Evolutionary conservation across 1,140 invertebrate species (phyloP).

Genomic region (Leptopilina clavipes): DNA sequence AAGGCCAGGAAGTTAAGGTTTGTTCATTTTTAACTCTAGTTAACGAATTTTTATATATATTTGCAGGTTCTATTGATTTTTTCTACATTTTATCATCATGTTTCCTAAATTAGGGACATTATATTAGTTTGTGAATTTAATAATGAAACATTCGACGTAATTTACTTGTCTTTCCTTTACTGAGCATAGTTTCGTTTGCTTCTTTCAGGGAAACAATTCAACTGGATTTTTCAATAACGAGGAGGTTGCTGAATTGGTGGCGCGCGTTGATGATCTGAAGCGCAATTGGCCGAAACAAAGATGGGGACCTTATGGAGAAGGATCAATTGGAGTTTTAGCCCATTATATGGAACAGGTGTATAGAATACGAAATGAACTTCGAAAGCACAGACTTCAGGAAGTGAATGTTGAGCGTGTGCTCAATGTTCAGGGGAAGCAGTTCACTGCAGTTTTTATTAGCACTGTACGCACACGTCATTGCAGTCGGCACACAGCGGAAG

Average conservation of each 20-base stretch:
- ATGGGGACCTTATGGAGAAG: conserved; percentile 85
- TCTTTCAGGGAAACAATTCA: conserved; percentile 82
- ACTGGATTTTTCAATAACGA: conserved; percentile 91
- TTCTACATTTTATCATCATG: no score
- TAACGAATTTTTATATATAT: no score
- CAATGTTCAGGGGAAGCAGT: conserved; percentile 94
- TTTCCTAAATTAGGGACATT: no score
- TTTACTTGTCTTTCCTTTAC: no score
- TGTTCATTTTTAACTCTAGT: conserved; percentile 31
- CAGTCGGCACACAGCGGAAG: conserved; percentile 70
- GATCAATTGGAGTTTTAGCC: conserved; percentile 88
- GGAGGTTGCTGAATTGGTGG: conserved; percentile 88
- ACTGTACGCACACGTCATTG: conserved; percentile 89
- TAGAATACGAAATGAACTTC: conserved; percentile 85
- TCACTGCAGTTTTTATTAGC: conserved; percentile 88
- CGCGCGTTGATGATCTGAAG: conserved; percentile 81
- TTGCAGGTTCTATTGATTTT: no score
- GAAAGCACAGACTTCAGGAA: conserved; percentile 83
- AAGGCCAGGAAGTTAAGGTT: conserved; percentile 83
- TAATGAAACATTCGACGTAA: no score
- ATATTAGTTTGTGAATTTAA: no score
- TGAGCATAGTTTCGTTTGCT: not conserved
- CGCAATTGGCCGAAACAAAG: conserved; percentile 81
- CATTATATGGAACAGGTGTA: conserved; percentile 91
- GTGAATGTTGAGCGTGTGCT: conserved; percentile 90